Percentiles rank a stretch among this genome's conserved stretches.
Evolutionary conservation across 2,888 invertebrate genomes (phyloP).

Genomic region (Argyresthia goedartella): DNA sequence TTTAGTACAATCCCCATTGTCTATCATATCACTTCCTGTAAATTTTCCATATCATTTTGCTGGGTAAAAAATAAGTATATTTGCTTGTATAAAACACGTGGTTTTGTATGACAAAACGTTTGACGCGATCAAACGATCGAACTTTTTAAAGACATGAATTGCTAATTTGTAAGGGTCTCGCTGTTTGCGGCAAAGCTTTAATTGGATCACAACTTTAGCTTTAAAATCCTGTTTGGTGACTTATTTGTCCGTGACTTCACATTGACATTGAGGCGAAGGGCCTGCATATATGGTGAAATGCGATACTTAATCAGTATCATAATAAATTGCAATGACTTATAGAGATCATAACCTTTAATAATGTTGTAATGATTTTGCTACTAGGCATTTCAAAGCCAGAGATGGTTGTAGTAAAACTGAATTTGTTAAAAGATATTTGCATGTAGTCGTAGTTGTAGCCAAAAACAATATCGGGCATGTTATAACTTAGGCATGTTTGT

Average conservation of each 20-base stretch:
- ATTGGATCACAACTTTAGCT: conserved; percentile 31
- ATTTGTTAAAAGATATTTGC: conserved; percentile 54
- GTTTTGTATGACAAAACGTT: conserved; percentile 23
- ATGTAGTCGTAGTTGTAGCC: conserved; percentile 58
- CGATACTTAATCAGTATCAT: conserved; percentile 22
- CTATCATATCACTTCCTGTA: conserved; percentile 67
- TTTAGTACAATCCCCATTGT: conserved; percentile 59
- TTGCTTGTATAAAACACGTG: conserved; percentile 25
- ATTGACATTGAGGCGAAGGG: conserved; percentile 40
- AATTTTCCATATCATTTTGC: conserved; percentile 65
- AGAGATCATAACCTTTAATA: not conserved
- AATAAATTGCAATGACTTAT: conserved; percentile 20
- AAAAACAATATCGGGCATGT: conserved; percentile 49
- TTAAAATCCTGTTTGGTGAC: conserved; percentile 36
- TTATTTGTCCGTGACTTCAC: conserved; percentile 24
- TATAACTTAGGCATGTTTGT: conserved; percentile 50
- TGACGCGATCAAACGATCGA: conserved; percentile 1
- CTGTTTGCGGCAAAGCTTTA: conserved; percentile 36
- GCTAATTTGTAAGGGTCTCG: conserved; percentile 17
- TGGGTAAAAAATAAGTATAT: conserved; percentile 36
- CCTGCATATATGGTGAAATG: conserved; percentile 40
- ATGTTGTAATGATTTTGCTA: not conserved
- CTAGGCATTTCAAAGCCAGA: conserved; percentile 23
- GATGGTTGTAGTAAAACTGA: conserved; percentile 47
- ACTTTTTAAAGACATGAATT: conserved; percentile 5